These are phyloP conservation scores for Parapristionchus giblindavisi DNA, from an alignment of 2,888 invertebrate genomes.

Conservation along the genomic window DNA sequence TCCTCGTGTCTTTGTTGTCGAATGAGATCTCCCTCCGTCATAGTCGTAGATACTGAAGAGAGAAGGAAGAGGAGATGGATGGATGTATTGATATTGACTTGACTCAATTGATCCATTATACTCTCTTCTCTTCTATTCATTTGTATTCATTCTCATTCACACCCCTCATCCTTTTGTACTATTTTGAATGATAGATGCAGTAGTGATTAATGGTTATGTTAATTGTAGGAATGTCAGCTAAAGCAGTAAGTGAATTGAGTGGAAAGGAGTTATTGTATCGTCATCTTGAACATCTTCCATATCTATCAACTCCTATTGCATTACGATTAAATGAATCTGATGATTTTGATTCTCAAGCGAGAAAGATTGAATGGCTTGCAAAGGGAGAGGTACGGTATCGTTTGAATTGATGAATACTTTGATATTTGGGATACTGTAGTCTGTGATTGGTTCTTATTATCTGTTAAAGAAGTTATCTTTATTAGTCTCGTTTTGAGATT, in stretches of 20 bases:
- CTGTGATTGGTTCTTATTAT: not conserved
- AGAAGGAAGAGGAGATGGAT: no score
- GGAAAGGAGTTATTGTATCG: slow-evolving; percentile 68
- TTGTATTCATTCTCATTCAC: no score
- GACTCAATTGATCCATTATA: no score
- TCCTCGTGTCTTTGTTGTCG: not conserved
- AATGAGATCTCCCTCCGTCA: not conserved
- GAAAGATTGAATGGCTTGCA: slow-evolving; percentile 57
- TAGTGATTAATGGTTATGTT: not conserved
- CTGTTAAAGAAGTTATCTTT: no score
- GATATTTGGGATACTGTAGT: not conserved
- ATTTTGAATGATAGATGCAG: not conserved
- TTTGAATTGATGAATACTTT: not conserved
- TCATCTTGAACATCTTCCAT: slow-evolving; percentile 53
- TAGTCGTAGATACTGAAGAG: no score
- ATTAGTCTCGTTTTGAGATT: not conserved
- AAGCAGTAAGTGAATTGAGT: slow-evolving; percentile 65
- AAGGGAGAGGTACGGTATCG: slow-evolving; percentile 44
- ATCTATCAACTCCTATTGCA: slow-evolving; percentile 58
- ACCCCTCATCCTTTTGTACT: not conserved
- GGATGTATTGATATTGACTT: no score
- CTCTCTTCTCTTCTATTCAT: no score
- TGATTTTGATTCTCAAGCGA: slow-evolving; percentile 55
- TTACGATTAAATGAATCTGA: slow-evolving; percentile 58
- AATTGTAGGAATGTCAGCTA: slow-evolving; percentile 62